Percentiles rank a stretch among this genome's conserved stretches.
phyloP scores from a whole-genome alignment of 30 jellyfish, hydroid and myxozoan genomes.

The Turritopsis dohrnii region DNA sequence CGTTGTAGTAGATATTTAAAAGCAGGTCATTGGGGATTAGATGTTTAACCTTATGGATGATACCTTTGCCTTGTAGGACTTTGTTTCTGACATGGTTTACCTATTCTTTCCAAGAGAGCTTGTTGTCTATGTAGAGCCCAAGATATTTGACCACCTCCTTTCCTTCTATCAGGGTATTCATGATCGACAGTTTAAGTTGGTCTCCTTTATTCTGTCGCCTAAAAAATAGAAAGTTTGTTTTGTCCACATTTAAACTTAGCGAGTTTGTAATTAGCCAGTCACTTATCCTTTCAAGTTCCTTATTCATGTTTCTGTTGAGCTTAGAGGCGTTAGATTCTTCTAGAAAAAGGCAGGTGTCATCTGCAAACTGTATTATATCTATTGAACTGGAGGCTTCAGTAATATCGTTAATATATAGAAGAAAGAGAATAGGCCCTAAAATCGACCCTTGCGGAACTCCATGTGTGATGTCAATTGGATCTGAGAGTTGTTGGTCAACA shows the following conservation, averaged over 20 bases:
- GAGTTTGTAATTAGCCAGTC: not conserved
- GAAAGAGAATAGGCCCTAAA: conserved; percentile 1
- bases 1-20: conserved; percentile 3
- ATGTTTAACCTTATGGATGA: conserved; percentile 25
- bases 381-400: not conserved
- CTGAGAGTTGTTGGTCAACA: not conserved
- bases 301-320: not conserved
- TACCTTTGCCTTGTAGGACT: conserved; percentile 35
- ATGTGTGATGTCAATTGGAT: not conserved
- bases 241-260: not conserved
- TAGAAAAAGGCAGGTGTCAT: not conserved
- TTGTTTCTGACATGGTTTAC: conserved; percentile 14
- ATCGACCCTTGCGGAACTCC: conserved; percentile 16
- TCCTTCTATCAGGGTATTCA: not conserved
- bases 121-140: conserved; percentile 18
- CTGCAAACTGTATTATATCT: not conserved
- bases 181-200: not conserved
- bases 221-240: not conserved
- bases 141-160: conserved; percentile 12
- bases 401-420: not conserved
- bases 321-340: not conserved
- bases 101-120: conserved; percentile 27
- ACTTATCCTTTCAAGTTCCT: not conserved
- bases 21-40: conserved; percentile 20
- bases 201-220: not conserved